Percentiles rank a stretch among this genome's conserved stretches.
phyloP scores from a whole-genome alignment of 1,140 invertebrate genomes.

The Kradibia gibbosae region DNA sequence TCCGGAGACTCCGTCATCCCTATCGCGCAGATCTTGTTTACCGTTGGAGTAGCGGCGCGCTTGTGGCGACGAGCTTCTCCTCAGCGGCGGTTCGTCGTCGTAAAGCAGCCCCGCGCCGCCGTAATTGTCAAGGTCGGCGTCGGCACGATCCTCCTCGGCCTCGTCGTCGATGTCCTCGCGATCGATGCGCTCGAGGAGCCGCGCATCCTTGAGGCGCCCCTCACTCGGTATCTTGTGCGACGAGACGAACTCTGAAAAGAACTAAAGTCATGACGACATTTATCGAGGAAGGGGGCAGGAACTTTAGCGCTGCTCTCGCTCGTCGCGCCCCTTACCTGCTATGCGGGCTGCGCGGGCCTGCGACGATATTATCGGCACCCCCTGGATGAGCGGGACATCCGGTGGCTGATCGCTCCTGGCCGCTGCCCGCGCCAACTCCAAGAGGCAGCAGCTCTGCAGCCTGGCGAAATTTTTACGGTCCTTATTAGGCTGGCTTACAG shows the following conservation, averaged over 20 bases:
- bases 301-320: not conserved
- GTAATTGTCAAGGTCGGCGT: slow-evolving; percentile 66
- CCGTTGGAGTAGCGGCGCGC: slow-evolving; percentile 51
- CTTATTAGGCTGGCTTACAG: no score
- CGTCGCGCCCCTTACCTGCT: not conserved
- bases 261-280: slow-evolving; percentile 28
- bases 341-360: slow-evolving; percentile 15
- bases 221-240: slow-evolving; percentile 65
- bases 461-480: not conserved
- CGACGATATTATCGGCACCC: slow-evolving; percentile 15
- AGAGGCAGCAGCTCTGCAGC: not conserved
- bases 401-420: not conserved
- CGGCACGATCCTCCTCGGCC: slow-evolving; percentile 59
- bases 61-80: slow-evolving; percentile 32
- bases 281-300: not conserved
- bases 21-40: slow-evolving; percentile 54
- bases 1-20: slow-evolving; percentile 62
- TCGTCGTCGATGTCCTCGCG: slow-evolving; percentile 34
- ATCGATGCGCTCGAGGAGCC: slow-evolving; percentile 57
- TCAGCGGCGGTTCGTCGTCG: slow-evolving; percentile 53
- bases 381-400: slow-evolving; percentile 2
- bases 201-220: slow-evolving; percentile 55
- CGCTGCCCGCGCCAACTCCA: no score
- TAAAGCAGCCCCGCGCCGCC: slow-evolving; percentile 63
- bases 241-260: slow-evolving; percentile 63